Base-by-base conservation (phyloP, 1,140 invertebrate genomes). In the Polyergus mexicanus region DNA sequence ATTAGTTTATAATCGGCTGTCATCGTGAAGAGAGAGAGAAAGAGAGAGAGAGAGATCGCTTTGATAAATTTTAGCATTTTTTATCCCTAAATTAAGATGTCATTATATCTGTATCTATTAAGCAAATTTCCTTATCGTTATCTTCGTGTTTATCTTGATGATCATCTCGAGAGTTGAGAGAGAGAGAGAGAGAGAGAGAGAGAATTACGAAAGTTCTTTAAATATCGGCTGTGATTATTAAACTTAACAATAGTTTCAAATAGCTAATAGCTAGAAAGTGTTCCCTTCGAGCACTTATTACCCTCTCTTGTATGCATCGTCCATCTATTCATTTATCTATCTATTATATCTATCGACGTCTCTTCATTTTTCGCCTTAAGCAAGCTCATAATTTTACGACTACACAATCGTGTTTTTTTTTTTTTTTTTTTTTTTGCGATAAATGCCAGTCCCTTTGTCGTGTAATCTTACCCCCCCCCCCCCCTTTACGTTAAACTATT, bases 301-400 rank as follows among this genome's bases (percentile, higher is more conserved):
- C 22, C 35, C 38, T 63, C 25, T 19, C 11, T 32, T 3, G 10
- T n/a, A 0, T 22, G n/a, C 47, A 54, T 54, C 76, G 51, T 6
- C 28, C 47, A 44, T 51, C 62, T 28, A 28, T 69, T 65, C 10
- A 32, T 69, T 38, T 69, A 38, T 41, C 16, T 7, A 25, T 38
- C 35, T 74, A 28, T 8, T 32, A 16, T 38, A 38, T 62, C 62
- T 47, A 47, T 69, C 22, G 65, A 54, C 35, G 25, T 28, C 47
- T 28, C 47, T 80, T 71, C 65, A 56, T 69, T 71, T 6, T 66
- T 65, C 38, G 25, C 77, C 77, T 71, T 25, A 22, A 69, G 65
- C 65, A 11, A 69, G 3, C 35, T 56, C 47, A 25, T 28, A 80
- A 69, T 51, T 78, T 77, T 32, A 66, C 5, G 60, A 66, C 41